Percentiles rank a stretch among this genome's conserved stretches.
Evolutionary conservation across 2,888 invertebrate species (phyloP).

Genomic region (Lithodes maja): DNA sequence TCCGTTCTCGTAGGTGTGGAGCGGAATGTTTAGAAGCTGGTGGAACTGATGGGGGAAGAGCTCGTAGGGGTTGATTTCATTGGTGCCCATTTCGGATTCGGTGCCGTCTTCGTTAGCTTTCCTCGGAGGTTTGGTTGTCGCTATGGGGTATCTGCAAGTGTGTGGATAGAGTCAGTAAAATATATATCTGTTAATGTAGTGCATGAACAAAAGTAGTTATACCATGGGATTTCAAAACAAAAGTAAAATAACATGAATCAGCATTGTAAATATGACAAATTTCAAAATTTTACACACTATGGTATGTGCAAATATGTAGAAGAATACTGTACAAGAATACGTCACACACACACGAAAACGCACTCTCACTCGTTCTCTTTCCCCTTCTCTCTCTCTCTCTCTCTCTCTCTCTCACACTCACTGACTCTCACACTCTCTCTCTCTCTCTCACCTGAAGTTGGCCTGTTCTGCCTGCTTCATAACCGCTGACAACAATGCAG

Average conservation of each 20-base stretch:
- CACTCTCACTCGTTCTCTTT: background rate
- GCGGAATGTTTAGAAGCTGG: background rate
- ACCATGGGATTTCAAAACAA: background rate
- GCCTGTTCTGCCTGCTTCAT: constrained; percentile 68
- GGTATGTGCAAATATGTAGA: no score
- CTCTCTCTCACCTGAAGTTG: constrained; percentile 62
- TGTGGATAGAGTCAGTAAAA: no score
- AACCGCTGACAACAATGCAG: constrained; percentile 59
- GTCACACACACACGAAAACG: no score
- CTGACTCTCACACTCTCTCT: background rate
- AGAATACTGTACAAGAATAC: no score
- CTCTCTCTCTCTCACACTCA: background rate
- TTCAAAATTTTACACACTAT: no score
- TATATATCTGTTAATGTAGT: no score
- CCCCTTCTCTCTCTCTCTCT: constrained; percentile 15
- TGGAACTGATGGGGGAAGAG: background rate
- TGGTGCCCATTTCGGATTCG: background rate
- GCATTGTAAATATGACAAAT: no score
- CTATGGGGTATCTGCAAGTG: constrained; percentile 14
- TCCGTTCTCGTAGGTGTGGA: background rate
- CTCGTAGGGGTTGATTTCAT: background rate
- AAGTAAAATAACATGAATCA: no score
- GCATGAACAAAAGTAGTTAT: no score
- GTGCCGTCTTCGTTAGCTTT: background rate
- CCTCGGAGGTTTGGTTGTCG: background rate